A percentile compares a stretch with the other conserved stretches of the same genome.
Conservation (phyloP, 1,140 invertebrate species). For the Meloidogyne chitwoodi region DNA sequence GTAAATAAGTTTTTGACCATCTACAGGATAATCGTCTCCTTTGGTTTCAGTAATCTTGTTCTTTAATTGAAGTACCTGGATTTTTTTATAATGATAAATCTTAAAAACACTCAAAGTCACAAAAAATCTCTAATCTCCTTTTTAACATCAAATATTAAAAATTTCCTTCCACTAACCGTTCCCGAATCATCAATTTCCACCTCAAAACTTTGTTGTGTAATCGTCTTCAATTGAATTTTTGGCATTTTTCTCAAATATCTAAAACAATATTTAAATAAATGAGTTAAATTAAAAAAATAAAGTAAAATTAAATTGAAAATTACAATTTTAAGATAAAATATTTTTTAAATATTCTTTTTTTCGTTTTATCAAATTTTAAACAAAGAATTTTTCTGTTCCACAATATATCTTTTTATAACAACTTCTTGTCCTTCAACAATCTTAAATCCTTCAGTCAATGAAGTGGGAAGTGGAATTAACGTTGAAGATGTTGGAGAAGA, state of each 20-base stretch:
- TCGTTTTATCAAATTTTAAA: too few relatives aligned
- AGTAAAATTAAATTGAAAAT: neutral
- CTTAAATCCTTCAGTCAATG: neutral
- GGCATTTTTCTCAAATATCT: neutral
- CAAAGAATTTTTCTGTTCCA: neutral
- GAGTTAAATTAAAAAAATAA: neutral
- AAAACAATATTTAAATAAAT: neutral
- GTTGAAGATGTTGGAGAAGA: neutral
- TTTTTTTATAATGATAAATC: conserved; percentile 17
- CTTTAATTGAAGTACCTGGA: conserved; percentile 51
- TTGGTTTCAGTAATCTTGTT: conserved; percentile 39
- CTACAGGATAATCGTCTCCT: conserved; percentile 41
- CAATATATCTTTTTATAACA: neutral
- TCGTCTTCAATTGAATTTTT: conserved; percentile 43
- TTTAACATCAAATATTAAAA: too few relatives aligned
- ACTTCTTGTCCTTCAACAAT: neutral
- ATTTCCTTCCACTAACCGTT: conserved; percentile 15
- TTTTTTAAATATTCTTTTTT: too few relatives aligned
- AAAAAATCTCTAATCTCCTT: too few relatives aligned
- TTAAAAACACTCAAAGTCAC: too few relatives aligned
- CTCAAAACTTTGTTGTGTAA: conserved; percentile 46
- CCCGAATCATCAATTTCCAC: conserved; percentile 26
- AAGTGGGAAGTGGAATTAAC: neutral
- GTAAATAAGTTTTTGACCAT: conserved; percentile 55
- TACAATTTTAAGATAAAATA: too few relatives aligned